phyloP scores from a whole-genome alignment of 2,888 invertebrate genomes.

The Sesia apiformis region DNA sequence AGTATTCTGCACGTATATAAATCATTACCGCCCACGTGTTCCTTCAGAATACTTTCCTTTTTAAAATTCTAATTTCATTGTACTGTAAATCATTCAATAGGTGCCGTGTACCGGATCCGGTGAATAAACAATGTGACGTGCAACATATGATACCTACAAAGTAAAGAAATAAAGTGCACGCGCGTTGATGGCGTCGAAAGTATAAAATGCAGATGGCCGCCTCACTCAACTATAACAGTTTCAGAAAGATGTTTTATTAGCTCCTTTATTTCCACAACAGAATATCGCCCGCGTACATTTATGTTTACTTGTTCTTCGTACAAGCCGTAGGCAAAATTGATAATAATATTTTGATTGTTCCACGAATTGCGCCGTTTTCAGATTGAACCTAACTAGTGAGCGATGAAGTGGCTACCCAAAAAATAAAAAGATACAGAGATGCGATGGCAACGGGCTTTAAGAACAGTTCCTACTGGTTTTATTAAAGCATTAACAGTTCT shows the following conservation, averaged over 20 bases:
- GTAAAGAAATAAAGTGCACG: slow-evolving; percentile 44
- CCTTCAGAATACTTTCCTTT: neutral
- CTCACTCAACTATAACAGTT: slow-evolving; percentile 48
- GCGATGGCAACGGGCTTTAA: no score
- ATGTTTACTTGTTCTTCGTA: slow-evolving; percentile 18
- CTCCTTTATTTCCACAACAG: slow-evolving; percentile 33
- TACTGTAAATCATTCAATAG: neutral
- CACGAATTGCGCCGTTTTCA: neutral
- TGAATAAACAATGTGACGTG: slow-evolving; percentile 43
- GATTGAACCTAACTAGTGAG: no score
- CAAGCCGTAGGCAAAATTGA: slow-evolving; percentile 4
- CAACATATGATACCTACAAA: slow-evolving; percentile 29
- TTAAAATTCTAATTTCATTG: neutral
- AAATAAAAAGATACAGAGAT: no score
- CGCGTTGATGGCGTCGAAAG: slow-evolving; percentile 39
- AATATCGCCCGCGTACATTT: slow-evolving; percentile 11
- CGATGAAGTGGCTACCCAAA: no score
- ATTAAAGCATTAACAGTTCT: slow-evolving; percentile 6
- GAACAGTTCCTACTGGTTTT: neutral
- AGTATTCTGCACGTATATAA: no score
- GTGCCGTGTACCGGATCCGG: neutral
- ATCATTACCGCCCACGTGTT: no score
- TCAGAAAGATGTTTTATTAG: slow-evolving; percentile 51
- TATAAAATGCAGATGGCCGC: slow-evolving; percentile 62
- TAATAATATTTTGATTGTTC: slow-evolving; percentile 11